phyloP scores from a whole-genome alignment of 2,888 invertebrate species.

The Teleogryllus oceanicus region DNA sequence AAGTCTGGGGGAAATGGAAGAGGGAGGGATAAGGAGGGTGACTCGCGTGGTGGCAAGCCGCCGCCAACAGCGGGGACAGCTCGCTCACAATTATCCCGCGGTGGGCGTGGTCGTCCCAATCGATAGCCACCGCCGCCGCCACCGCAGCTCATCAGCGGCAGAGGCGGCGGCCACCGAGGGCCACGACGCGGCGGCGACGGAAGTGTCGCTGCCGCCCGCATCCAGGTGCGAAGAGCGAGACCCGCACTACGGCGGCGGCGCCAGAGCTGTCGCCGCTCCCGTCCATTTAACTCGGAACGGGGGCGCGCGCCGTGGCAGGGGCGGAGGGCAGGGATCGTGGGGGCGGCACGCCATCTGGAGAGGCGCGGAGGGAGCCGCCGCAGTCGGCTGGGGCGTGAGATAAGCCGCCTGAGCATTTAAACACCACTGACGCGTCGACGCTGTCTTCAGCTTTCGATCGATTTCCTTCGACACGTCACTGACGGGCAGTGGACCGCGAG shows the following conservation, averaged over 20 bases:
- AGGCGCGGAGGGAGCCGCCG: neutral
- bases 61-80: slow-evolving; percentile 3
- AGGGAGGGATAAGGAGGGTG: neutral
- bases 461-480: neutral
- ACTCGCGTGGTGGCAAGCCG: neutral
- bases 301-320: neutral
- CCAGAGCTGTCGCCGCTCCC: neutral
- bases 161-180: neutral
- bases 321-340: neutral
- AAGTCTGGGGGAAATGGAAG: neutral
- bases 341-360: neutral
- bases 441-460: neutral
- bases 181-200: neutral
- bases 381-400: neutral
- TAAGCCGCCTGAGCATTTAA: slow-evolving; percentile 4
- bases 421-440: neutral
- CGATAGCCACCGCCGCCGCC: neutral
- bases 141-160: neutral
- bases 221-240: neutral
- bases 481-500: too few relatives aligned
- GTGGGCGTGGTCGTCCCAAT: slow-evolving; percentile 5
- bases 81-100: slow-evolving; percentile 9
- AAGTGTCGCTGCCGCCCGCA: neutral
- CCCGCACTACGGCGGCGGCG: neutral
- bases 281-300: neutral